phyloP scores from a whole-genome alignment of 2,113 vertebrate species.

The Tretioscincus oriximinensis region DNA sequence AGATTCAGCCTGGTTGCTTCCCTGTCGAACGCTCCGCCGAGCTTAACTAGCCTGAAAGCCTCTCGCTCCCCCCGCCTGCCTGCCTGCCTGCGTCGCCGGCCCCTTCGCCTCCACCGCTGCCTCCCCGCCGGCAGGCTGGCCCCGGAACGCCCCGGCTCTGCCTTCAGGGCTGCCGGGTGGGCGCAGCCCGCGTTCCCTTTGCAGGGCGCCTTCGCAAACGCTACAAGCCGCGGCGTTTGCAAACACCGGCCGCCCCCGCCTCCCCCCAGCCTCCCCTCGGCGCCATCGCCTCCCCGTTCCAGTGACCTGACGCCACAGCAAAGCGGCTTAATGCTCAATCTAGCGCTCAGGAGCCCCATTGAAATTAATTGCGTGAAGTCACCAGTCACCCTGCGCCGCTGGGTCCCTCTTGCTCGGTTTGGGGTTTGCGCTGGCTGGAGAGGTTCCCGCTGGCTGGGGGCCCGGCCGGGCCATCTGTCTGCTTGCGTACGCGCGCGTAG shows the following conservation, averaged over 20 bases:
- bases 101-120: neutral
- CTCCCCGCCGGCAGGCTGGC: neutral
- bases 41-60: constrained; percentile 11
- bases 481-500: neutral
- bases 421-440: neutral
- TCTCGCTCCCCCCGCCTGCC: constrained; percentile 31
- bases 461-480: neutral
- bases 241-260: neutral
- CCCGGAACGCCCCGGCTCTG: neutral
- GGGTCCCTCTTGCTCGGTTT: neutral
- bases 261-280: neutral
- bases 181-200: neutral
- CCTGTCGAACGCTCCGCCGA: constrained; percentile 30
- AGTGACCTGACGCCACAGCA: neutral
- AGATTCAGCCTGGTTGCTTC: constrained; percentile 44
- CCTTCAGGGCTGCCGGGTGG: neutral
- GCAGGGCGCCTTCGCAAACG: constrained; percentile 11
- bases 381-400: neutral
- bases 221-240: neutral
- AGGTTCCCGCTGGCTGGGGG: neutral
- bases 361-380: neutral
- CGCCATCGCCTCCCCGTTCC: neutral
- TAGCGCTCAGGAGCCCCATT: neutral
- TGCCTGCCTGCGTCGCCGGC: constrained; percentile 6
- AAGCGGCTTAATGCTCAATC: neutral